Conservation (phyloP, 2,797 vertebrate species). For the Lagodon rhomboides region DNA sequence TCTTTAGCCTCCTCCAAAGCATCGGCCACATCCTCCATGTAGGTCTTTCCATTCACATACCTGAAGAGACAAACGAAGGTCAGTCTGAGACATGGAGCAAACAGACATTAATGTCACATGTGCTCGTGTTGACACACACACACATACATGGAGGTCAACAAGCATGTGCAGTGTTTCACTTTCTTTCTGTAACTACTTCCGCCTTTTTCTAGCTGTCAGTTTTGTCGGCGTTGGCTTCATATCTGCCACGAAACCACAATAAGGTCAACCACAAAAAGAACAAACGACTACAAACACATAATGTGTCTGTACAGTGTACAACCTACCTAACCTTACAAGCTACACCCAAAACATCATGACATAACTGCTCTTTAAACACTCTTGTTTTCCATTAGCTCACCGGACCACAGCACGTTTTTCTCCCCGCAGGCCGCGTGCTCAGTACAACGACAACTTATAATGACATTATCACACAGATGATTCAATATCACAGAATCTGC, state of each 20-base stretch:
- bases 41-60: conserved; percentile 97
- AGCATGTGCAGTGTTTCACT: background rate
- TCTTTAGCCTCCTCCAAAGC: conserved; percentile 96
- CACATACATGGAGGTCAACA: background rate
- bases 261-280: background rate
- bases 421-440: background rate
- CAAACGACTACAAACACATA: background rate
- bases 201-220: background rate
- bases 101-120: background rate
- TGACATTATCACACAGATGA: conserved; percentile 33
- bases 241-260: conserved; percentile 5
- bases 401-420: background rate
- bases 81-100: background rate
- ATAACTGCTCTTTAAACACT: conserved; percentile 1
- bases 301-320: background rate
- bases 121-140: background rate
- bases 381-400: conserved; percentile 32
- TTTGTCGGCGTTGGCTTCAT: conserved; percentile 7
- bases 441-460: conserved; percentile 15
- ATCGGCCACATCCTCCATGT: conserved; percentile 96
- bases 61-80: conserved; percentile 73
- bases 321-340: background rate
- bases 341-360: conserved; percentile 27
- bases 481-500: conserved; percentile 43
- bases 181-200: background rate